phyloP scores from a whole-genome alignment of 2,113 vertebrate genomes.

The Nibea albiflora region DNA sequence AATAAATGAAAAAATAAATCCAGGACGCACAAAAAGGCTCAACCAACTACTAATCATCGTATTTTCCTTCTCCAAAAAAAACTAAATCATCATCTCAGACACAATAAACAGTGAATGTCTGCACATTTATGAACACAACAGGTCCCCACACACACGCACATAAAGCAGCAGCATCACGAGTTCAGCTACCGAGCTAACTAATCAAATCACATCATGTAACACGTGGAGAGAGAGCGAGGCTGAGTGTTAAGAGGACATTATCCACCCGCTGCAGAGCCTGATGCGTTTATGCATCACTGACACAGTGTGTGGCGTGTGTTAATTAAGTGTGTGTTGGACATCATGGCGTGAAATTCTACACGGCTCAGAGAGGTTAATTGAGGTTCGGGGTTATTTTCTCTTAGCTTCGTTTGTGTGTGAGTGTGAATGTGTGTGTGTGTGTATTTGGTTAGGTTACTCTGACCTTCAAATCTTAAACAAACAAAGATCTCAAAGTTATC shows the following conservation, averaged over 20 bases:
- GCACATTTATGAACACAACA: constrained; percentile 4
- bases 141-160: too few species aligned
- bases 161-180: constrained; percentile 46
- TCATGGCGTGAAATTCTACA: constrained; percentile 17
- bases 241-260: constrained; percentile 33
- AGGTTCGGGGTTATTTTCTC: constrained; percentile 3
- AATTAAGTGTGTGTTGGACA: background rate
- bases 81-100: background rate
- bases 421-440: constrained; percentile 1
- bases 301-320: background rate
- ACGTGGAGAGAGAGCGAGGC: background rate
- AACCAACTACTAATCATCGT: background rate
- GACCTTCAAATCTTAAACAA: background rate
- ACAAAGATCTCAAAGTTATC: background rate
- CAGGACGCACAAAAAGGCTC: background rate
- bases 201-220: constrained; percentile 55
- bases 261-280: constrained; percentile 2
- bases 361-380: background rate
- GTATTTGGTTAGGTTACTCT: background rate
- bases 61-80: background rate
- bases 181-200: constrained; percentile 6
- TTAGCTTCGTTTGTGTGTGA: background rate
- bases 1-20: background rate
- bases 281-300: constrained; percentile 13
- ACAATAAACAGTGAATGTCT: background rate